Evolutionary conservation across 2,113 vertebrate genomes (phyloP), one percentile per base, ranked within the genome.

Genomic region (Cnemophilus loriae): DNA sequence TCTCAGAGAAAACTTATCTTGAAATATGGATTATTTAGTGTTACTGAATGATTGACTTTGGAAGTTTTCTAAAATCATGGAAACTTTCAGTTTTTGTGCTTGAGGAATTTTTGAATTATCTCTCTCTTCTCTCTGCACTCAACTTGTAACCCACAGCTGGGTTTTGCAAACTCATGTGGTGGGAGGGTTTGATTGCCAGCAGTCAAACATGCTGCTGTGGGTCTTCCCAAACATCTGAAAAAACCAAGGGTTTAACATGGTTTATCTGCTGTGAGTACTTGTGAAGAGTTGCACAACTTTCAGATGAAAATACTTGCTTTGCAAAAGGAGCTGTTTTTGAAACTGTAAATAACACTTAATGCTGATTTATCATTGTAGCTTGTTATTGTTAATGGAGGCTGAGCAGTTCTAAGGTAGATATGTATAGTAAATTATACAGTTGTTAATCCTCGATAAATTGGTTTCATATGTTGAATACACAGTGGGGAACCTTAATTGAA

Each of bases 401-500:
- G 73, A 94, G 75, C 76, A 86, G 83, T 81, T 80, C 52, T 57
- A 75, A 78, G 88, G 65, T 69, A 84, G 92, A 35, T 23, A 16
- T 2, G 8, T 63, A 82, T 30, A 88, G 87, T 96, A 86, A 92
- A 94, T 90, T 80, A 81, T 13, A 33, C 20, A 61, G 47, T 50
- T 90, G 56, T 89, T 96, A 96, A 79, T 94, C 76, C 61, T 75
- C 49, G 46, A 57, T 92, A 95, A 95, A 96, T 89, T 79, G 69
- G 65, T 57, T 90, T 96, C 89, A 64, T 78, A 57, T 76, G 60
- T 89, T 96, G 86, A 96, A 87, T 95, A 92, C 85, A 84, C 96
- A 87, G 65, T 35, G 8, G 95, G 85, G 83, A 92, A 10, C 53
- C 57, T 61, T 97, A 96, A 95, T 92, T 97, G 92, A 94, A 94